Evolutionary conservation across 2,888 invertebrate species (phyloP).

Genomic region (Gibbula magus): DNA sequence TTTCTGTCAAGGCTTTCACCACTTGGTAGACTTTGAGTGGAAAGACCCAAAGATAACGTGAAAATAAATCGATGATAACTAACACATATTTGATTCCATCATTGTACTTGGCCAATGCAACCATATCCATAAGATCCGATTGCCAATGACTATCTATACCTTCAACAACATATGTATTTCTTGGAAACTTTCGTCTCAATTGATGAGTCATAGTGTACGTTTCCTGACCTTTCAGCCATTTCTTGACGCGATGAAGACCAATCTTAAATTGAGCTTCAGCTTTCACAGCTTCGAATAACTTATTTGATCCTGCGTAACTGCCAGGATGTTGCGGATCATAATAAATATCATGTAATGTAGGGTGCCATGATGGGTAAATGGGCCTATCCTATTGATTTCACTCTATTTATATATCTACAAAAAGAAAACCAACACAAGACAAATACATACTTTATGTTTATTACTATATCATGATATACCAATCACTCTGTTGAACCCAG

Average conservation of each 20-base stretch:
- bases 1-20: too few relatives aligned
- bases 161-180: not conserved
- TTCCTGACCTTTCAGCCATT: conserved; percentile 12
- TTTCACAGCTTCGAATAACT: conserved; percentile 21
- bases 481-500: not conserved
- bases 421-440: not conserved
- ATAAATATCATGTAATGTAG: too few relatives aligned
- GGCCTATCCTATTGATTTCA: too few relatives aligned
- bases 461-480: too few relatives aligned
- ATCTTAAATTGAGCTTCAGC: conserved; percentile 37
- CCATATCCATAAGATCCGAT: conserved; percentile 9
- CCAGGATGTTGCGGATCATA: conserved; percentile 5
- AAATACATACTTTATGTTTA: too few relatives aligned
- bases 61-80: too few relatives aligned
- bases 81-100: too few relatives aligned
- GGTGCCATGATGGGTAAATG: too few relatives aligned
- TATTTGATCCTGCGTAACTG: not conserved
- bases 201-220: conserved; percentile 4
- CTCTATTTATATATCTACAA: not conserved
- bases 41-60: too few relatives aligned
- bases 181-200: not conserved
- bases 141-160: conserved; percentile 14
- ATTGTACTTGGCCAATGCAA: too few relatives aligned
- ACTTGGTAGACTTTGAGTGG: too few relatives aligned
- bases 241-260: not conserved